phyloP scores from a whole-genome alignment of 1,140 invertebrate genomes.

The Caenorhabditis latens region DNA sequence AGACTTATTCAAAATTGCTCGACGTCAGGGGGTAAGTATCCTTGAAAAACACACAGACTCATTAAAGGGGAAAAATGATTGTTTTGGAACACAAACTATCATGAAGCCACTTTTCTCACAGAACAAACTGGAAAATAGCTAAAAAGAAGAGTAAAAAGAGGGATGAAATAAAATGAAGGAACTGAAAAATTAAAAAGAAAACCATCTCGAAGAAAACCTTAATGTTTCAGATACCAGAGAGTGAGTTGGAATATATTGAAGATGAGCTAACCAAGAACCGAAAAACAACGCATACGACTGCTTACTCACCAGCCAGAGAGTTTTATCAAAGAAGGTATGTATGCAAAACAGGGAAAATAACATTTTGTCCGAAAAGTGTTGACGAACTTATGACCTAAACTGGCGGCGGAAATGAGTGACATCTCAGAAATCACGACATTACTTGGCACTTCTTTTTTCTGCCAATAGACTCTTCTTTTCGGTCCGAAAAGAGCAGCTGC shows the following conservation, averaged over 20 bases:
- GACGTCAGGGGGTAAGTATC: constrained; percentile 17
- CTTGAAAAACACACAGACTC: not conserved
- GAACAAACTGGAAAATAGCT: not conserved
- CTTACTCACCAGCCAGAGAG: constrained; percentile 50
- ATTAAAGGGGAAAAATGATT: constrained; percentile 9
- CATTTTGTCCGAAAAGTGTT: constrained; percentile 28
- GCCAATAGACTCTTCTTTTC: constrained; percentile 2
- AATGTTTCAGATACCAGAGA: constrained; percentile 28
- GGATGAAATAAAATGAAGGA: not conserved
- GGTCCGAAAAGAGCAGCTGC: not conserved
- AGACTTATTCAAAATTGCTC: constrained; percentile 51
- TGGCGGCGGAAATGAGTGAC: constrained; percentile 17
- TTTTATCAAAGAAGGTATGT: constrained; percentile 50
- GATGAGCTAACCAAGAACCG: constrained; percentile 34
- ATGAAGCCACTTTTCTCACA: constrained; percentile 35
- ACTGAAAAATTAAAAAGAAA: too few species aligned
- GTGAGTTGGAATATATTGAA: not conserved
- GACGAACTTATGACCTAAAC: not conserved
- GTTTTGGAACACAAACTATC: constrained; percentile 21
- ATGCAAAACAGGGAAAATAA: constrained; percentile 46
- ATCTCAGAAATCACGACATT: constrained; percentile 51
- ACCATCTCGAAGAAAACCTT: too few species aligned
- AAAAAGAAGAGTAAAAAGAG: not conserved
- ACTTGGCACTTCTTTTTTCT: not conserved
- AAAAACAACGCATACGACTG: constrained; percentile 53